Evolutionary conservation across 2,797 vertebrate genomes (phyloP).

Genomic region (Muraenolepis orangiensis): DNA sequence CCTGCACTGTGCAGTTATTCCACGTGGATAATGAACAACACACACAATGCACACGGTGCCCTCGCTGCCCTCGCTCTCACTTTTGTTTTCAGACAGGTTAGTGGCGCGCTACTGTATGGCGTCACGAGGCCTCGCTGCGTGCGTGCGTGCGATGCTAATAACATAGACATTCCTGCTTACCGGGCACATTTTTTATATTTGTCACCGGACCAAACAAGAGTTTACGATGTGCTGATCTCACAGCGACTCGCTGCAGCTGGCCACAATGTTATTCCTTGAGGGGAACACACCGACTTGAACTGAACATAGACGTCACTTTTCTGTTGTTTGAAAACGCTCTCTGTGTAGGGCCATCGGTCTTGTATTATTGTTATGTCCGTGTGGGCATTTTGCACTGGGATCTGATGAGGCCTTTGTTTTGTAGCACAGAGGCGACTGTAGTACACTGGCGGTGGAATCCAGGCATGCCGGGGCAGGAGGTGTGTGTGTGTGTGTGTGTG

Average conservation of each 20-base stretch:
- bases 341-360: slow-evolving; percentile 1
- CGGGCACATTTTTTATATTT: not conserved
- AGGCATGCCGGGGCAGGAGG: slow-evolving; percentile 54
- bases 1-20: slow-evolving; percentile 29
- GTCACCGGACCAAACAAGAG: not conserved
- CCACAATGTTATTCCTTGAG: not conserved
- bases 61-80: slow-evolving; percentile 9
- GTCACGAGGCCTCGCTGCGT: not conserved
- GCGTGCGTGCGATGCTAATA: not conserved
- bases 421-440: slow-evolving; percentile 44
- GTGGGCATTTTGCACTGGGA: slow-evolving; percentile 21
- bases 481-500: not conserved
- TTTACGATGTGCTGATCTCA: not conserved
- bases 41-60: not conserved
- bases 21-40: slow-evolving; percentile 20
- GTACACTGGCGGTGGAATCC: slow-evolving; percentile 54
- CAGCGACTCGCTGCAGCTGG: too few species aligned
- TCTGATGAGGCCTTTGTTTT: slow-evolving; percentile 55
- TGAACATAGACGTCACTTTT: not conserved
- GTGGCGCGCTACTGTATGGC: not conserved
- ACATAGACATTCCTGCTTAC: not conserved
- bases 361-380: slow-evolving; percentile 17
- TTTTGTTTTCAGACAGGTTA: not conserved
- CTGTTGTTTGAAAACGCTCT: slow-evolving; percentile 14
- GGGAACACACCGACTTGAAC: not conserved